Base-by-base conservation (phyloP, 2,113 vertebrate genomes). In the Oncorhynchus mykiss region DNA sequence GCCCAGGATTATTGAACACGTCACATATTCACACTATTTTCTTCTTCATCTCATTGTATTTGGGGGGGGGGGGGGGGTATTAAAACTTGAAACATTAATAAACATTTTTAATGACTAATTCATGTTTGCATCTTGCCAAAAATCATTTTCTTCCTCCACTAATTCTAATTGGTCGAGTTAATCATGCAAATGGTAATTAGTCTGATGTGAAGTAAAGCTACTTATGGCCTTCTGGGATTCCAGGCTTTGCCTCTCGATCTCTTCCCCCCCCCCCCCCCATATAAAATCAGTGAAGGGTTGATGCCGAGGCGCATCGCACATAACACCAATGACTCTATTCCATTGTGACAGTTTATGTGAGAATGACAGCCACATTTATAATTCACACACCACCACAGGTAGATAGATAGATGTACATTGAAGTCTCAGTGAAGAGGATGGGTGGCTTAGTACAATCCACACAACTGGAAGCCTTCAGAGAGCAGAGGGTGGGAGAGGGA, bases 151-250 rank as follows among this genome's bases (percentile, higher is more conserved):
- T 86, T 87, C 89, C 86, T 84, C 85, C 82, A 81, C 89, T 92
- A 91, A 93, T 93, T 92, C 87, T 93, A 93, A 94, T 92, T 92
- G 89, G 91, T 90, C 85, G 90, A 93, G 94, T 94, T 93, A 93
- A 94, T 94, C 92, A 93, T 88, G 86, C 89, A 88, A 90, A 92
- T 87, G 88, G 82, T 93, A 93, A 94, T 94, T 92, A 92, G 90
- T 89, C 89, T 93, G 90, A 93, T 91, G 91, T 91, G 87, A 87
- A 70, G 86, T 87, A 92, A 90, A 93, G 92, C 88, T 90, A 90
- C 88, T 87, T 84, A 75, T 70, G 84, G 85, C 90, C 89, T 88
- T 76, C 71, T 11, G 86, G 89, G 90, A 91, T 90, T 86, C 83
- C 73, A 82, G 88, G 85, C 88, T 89, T 93, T 92, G 86, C 88